These are phyloP conservation scores for Lepidochitona cinerea DNA, from an alignment of 2,888 invertebrate species.

Conservation along the genomic window DNA sequence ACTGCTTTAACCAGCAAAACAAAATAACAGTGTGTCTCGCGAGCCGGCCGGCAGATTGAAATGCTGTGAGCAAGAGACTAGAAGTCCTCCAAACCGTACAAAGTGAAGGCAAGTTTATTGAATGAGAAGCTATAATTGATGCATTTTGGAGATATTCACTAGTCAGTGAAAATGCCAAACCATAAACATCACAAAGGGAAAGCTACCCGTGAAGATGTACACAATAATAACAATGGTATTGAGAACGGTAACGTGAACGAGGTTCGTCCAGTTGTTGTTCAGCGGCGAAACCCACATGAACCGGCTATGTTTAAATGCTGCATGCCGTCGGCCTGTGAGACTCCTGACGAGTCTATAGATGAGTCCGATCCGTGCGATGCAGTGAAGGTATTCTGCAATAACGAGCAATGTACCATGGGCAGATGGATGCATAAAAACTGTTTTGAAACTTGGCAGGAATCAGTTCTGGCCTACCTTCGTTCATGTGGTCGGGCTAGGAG, in stretches of 20 bases:
- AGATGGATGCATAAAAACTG: slow-evolving; percentile 97
- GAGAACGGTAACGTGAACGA: slow-evolving; percentile 23
- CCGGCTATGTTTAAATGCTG: slow-evolving; percentile 49
- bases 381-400: slow-evolving; percentile 93
- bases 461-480: slow-evolving; percentile 89
- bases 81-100: neutral
- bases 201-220: slow-evolving; percentile 35
- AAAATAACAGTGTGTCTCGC: neutral
- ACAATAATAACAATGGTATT: slow-evolving; percentile 31
- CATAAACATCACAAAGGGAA: slow-evolving; percentile 52
- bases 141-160: neutral
- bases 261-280: neutral
- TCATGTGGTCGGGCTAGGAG: slow-evolving; percentile 92
- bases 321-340: slow-evolving; percentile 48
- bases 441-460: slow-evolving; percentile 94
- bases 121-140: neutral
- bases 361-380: slow-evolving; percentile 71
- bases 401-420: slow-evolving; percentile 89
- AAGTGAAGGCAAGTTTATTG: neutral
- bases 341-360: slow-evolving; percentile 49
- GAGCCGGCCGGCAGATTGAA: neutral
- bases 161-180: slow-evolving; percentile 47
- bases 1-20: neutral
- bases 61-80: neutral
- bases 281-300: slow-evolving; percentile 19